A percentile compares a stretch with the other conserved stretches of the same genome.
These are phyloP conservation scores for Falco columbarius DNA, from an alignment of 2,797 vertebrate genomes.

Conservation along the genomic window DNA sequence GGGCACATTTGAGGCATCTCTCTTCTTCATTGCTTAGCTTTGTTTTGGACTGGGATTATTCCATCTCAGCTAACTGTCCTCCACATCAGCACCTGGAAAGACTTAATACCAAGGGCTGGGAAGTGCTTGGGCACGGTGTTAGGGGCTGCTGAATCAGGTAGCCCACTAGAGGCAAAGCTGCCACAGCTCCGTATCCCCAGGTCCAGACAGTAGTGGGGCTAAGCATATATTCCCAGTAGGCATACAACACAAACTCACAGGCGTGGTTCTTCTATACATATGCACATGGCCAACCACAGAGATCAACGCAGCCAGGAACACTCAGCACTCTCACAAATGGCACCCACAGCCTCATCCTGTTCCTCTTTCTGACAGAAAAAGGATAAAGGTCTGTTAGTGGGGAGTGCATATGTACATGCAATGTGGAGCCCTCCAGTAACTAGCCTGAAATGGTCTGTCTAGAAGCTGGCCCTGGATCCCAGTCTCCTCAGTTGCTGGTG, in stretches of 20 bases:
- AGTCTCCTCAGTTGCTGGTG: too few relatives aligned
- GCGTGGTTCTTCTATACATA: accelerated
- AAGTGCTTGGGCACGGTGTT: neutral
- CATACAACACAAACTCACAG: neutral
- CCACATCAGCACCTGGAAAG: neutral
- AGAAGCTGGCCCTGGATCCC: neutral
- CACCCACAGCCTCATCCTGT: neutral
- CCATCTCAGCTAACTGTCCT: neutral
- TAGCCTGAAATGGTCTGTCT: neutral
- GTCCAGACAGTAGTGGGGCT: neutral
- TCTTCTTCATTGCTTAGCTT: neutral
- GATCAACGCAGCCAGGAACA: neutral
- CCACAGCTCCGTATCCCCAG: too few relatives aligned
- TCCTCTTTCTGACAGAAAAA: neutral
- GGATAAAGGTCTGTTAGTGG: neutral
- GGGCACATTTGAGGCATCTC: neutral
- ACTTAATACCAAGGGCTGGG: neutral
- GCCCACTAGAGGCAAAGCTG: neutral
- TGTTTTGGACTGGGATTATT: neutral
- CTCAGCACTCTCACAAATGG: neutral
- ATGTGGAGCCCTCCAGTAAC: neutral
- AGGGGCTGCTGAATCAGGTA: neutral
- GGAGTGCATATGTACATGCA: neutral
- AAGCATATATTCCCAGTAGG: neutral
- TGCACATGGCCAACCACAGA: neutral